Evolutionary conservation across 2,888 invertebrate species (phyloP).

Genomic region (Cenopis cana): DNA sequence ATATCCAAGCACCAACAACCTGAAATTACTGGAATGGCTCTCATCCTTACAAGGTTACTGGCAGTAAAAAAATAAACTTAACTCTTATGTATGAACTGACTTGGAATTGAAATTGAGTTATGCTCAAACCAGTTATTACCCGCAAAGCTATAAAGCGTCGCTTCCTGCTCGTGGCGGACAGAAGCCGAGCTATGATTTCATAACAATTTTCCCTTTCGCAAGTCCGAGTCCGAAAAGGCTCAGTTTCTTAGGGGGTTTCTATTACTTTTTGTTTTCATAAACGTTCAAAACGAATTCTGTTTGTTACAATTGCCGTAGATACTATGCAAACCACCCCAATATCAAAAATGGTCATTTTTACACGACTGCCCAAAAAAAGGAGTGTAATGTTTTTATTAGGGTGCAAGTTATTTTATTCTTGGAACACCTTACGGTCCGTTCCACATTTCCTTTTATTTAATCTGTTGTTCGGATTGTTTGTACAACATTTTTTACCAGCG

Average conservation of each 20-base stretch:
- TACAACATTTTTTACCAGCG: too few relatives aligned
- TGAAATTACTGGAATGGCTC: slow-evolving; percentile 4
- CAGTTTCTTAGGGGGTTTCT: slow-evolving; percentile 19
- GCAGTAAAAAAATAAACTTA: slow-evolving; percentile 14
- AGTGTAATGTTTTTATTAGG: too few relatives aligned
- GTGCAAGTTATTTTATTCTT: background rate
- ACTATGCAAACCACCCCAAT: background rate
- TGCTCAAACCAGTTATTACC: slow-evolving; percentile 68
- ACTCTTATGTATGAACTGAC: slow-evolving; percentile 19
- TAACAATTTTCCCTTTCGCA: slow-evolving; percentile 79
- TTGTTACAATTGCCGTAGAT: background rate
- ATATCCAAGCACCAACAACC: slow-evolving; percentile 11
- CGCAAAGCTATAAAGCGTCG: slow-evolving; percentile 62
- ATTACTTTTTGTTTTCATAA: slow-evolving; percentile 19
- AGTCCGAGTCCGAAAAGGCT: slow-evolving; percentile 51
- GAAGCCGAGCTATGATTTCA: slow-evolving; percentile 74
- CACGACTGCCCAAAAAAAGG: too few relatives aligned
- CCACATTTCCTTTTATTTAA: background rate
- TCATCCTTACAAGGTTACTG: slow-evolving; percentile 18
- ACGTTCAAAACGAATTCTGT: background rate
- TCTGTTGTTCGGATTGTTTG: background rate
- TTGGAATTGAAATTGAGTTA: slow-evolving; percentile 63
- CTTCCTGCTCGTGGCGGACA: slow-evolving; percentile 67
- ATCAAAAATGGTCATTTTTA: background rate
- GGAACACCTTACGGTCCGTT: background rate